A percentile compares a stretch with the other conserved stretches of the same genome.
Evolutionary conservation across 2,888 invertebrate species (phyloP).

Genomic region (Eupithecia subumbrata): DNA sequence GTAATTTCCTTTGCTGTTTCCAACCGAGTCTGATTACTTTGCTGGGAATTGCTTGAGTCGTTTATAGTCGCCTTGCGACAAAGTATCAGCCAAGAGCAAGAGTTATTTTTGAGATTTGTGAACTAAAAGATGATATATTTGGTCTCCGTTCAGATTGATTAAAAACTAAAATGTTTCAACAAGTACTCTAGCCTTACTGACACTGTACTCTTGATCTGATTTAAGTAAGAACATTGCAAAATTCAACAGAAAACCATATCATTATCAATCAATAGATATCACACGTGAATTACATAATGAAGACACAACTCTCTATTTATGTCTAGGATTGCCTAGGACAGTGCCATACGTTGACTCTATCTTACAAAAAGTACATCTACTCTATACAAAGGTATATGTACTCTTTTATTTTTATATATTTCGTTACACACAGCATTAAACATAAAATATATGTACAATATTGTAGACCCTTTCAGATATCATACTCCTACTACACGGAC

Average conservation of each 20-base stretch:
- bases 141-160: background rate
- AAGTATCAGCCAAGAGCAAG: slow-evolving; percentile 14
- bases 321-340: background rate
- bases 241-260: no score
- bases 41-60: slow-evolving; percentile 36
- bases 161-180: background rate
- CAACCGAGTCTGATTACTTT: slow-evolving; percentile 55
- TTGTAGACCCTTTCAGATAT: background rate
- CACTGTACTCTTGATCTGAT: background rate
- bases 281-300: no score
- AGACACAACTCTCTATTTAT: no score
- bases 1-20: slow-evolving; percentile 63
- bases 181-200: background rate
- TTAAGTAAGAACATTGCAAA: background rate
- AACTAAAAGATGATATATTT: background rate
- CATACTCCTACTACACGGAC: background rate
- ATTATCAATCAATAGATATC: no score
- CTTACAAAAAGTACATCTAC: background rate
- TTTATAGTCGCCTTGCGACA: slow-evolving; percentile 4
- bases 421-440: background rate
- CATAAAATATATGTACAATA: background rate
- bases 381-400: background rate
- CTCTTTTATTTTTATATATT: background rate
- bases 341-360: background rate
- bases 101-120: background rate